Conservation (phyloP, 2,113 vertebrate genomes). For the Neoarius graeffei region DNA sequence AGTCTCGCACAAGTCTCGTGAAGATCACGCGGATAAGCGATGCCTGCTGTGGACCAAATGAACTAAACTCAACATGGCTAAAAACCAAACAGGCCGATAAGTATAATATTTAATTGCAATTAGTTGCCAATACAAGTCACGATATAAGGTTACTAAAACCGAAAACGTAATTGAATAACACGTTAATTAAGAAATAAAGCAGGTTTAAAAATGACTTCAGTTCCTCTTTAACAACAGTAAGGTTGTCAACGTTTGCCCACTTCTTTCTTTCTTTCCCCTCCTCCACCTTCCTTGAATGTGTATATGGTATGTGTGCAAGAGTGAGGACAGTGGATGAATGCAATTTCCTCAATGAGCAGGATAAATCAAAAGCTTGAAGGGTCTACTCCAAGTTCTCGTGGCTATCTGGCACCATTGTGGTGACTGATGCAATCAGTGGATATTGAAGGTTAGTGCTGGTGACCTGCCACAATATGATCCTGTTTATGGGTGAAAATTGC, state of each 20-base stretch:
- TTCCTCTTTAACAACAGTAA: slow-evolving; percentile 56
- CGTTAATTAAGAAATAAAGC: no score
- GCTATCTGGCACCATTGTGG: slow-evolving; percentile 74
- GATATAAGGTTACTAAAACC: no score
- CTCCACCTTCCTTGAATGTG: not conserved
- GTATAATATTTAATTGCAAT: no score
- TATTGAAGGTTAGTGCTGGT: slow-evolving; percentile 74
- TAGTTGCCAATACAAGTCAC: no score
- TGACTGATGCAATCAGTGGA: slow-evolving; percentile 77
- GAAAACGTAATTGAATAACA: no score
- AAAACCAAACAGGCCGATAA: no score
- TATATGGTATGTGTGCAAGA: slow-evolving; percentile 55
- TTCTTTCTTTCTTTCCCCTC: slow-evolving; percentile 60
- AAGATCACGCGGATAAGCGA: no score
- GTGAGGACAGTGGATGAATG: slow-evolving; percentile 65
- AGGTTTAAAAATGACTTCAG: no score
- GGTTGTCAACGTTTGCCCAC: slow-evolving; percentile 67
- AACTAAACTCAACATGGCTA: no score
- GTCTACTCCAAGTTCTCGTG: slow-evolving; percentile 66
- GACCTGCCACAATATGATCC: slow-evolving; percentile 65
- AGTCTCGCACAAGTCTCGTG: no score
- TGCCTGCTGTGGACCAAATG: no score
- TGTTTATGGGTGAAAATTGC: slow-evolving; percentile 65
- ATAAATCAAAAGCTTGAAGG: slow-evolving; percentile 71
- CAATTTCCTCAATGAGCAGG: slow-evolving; percentile 72